phyloP scores from a whole-genome alignment of 2,113 vertebrate genomes.

The Isurus oxyrinchus region DNA sequence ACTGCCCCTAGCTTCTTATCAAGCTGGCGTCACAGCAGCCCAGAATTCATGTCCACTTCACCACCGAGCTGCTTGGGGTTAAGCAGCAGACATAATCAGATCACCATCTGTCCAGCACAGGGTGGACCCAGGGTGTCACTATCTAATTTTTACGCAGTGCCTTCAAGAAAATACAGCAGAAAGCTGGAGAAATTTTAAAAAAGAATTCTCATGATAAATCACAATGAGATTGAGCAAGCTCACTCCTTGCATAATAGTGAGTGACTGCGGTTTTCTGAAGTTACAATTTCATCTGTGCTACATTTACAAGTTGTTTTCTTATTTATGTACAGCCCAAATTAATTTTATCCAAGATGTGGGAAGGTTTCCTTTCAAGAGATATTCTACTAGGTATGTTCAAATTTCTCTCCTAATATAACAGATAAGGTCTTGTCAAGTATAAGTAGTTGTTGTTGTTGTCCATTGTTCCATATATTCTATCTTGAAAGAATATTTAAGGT shows the following conservation, averaged over 20 bases:
- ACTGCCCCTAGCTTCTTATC: not conserved
- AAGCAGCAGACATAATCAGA: not conserved
- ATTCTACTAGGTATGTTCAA: constrained; percentile 68
- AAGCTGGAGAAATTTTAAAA: not conserved
- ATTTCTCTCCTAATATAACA: not conserved
- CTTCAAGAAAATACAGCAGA: not conserved
- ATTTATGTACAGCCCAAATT: constrained; percentile 73
- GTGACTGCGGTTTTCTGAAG: not conserved
- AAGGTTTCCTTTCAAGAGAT: constrained; percentile 68
- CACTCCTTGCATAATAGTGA: not conserved
- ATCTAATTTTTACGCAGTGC: not conserved
- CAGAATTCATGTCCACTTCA: not conserved
- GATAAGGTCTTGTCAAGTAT: not conserved
- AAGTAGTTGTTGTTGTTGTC: not conserved
- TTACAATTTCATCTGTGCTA: not conserved
- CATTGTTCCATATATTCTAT: not conserved
- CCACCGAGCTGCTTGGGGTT: not conserved
- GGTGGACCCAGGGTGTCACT: not conserved
- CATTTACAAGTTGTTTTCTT: constrained; percentile 26
- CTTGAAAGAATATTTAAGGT: too few relatives aligned
- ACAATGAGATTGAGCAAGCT: not conserved
- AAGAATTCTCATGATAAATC: not conserved
- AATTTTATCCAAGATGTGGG: constrained; percentile 86
- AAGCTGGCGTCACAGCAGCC: not conserved
- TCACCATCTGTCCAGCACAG: not conserved